Evolutionary conservation across 2,797 vertebrate genomes (phyloP).

Genomic region (Orientallactaga sibirica): DNA sequence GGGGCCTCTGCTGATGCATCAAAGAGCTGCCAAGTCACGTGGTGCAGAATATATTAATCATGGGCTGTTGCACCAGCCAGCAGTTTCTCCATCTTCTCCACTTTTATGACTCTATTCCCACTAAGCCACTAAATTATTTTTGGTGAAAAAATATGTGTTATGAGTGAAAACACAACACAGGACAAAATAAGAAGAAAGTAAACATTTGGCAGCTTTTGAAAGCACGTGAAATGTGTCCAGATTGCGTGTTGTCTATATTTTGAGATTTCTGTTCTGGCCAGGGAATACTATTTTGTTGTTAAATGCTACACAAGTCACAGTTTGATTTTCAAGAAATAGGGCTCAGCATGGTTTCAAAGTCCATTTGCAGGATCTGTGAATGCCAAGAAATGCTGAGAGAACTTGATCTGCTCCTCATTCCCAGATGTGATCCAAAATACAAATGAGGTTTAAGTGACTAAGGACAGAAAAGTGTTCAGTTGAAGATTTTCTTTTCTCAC

Average conservation of each 20-base stretch:
- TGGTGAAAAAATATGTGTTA: conserved; percentile 82
- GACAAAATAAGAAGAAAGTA: conserved; percentile 82
- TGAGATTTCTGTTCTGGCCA: conserved; percentile 61
- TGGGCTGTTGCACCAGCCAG: conserved; percentile 82
- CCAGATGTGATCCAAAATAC: conserved; percentile 67
- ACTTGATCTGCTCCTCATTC: conserved; percentile 68
- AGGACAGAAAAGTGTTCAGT: conserved; percentile 60
- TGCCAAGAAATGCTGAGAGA: conserved; percentile 46
- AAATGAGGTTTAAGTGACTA: conserved; percentile 65
- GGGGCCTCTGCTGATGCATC: conserved; percentile 87
- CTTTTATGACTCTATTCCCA: conserved; percentile 85
- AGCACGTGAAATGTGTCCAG: conserved; percentile 77
- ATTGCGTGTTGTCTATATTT: conserved; percentile 31
- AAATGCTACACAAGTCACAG: conserved; percentile 76
- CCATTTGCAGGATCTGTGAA: conserved; percentile 68
- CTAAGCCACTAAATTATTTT: conserved; percentile 85
- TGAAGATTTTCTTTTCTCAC: conserved; percentile 66
- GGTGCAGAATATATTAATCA: conserved; percentile 87
- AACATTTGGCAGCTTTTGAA: conserved; percentile 82
- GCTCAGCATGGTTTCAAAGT: conserved; percentile 72
- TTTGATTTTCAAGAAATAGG: conserved; percentile 65
- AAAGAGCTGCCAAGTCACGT: conserved; percentile 86
- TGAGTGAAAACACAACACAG: conserved; percentile 75
- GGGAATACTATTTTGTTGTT: conserved; percentile 79
- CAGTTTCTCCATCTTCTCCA: conserved; percentile 85